phyloP scores from a whole-genome alignment of 2,888 invertebrate genomes.

The Amorpha juglandis region DNA sequence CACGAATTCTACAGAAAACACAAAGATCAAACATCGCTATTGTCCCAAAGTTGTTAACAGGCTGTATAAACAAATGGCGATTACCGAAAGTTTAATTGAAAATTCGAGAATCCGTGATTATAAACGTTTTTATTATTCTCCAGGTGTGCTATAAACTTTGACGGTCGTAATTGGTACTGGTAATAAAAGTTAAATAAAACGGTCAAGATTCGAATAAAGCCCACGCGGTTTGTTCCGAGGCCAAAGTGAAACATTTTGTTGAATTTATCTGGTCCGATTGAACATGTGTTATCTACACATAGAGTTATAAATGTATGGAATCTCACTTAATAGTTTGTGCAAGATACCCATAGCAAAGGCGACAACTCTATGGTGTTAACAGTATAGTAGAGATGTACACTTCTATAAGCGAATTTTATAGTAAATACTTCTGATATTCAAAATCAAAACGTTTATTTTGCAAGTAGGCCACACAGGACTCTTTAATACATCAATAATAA shows the following conservation, averaged over 20 bases:
- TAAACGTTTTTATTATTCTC: slow-evolving; percentile 63
- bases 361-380: too few relatives aligned
- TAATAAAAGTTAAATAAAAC: slow-evolving; percentile 48
- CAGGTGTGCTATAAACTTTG: slow-evolving; percentile 58
- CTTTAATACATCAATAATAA: too few relatives aligned
- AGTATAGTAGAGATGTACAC: too few relatives aligned
- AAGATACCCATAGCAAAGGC: too few relatives aligned
- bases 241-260: not conserved
- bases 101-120: slow-evolving; percentile 60
- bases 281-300: not conserved
- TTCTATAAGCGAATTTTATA: too few relatives aligned
- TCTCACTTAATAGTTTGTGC: too few relatives aligned
- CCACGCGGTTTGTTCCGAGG: slow-evolving; percentile 35
- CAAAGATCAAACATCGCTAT: slow-evolving; percentile 48
- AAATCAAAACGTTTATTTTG: too few relatives aligned
- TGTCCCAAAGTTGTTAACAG: slow-evolving; percentile 49
- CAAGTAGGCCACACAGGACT: too few relatives aligned
- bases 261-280: not conserved
- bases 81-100: slow-evolving; percentile 68
- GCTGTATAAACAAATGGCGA: slow-evolving; percentile 59
- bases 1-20: not conserved
- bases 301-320: too few relatives aligned
- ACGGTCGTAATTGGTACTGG: slow-evolving; percentile 53
- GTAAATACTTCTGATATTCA: too few relatives aligned
- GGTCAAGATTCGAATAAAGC: slow-evolving; percentile 26